These are phyloP conservation scores for Echinometra lucunter DNA, from an alignment of 53 echinoderm and acorn worm species.

Conservation along the genomic window DNA sequence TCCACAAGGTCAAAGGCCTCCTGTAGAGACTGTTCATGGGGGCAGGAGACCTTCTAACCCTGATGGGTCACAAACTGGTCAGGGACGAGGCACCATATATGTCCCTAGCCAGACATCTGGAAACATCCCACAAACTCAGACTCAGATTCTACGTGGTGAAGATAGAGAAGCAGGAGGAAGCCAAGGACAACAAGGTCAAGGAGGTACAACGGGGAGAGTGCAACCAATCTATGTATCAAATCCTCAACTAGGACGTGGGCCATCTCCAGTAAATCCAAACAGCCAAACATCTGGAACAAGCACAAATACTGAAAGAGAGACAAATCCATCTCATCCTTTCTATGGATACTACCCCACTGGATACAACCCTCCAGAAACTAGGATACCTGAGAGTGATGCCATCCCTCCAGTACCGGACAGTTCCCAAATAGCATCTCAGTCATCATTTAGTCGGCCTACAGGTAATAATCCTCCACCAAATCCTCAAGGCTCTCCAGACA, in stretches of 20 bases:
- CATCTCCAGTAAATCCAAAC: background rate
- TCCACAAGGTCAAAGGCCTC: background rate
- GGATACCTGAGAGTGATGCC: constrained; percentile 13
- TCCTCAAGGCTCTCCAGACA: background rate
- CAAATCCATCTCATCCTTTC: constrained; percentile 21
- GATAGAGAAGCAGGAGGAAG: constrained; percentile 38
- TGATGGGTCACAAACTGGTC: background rate
- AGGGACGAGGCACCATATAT: constrained; percentile 16
- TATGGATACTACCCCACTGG: constrained; percentile 57
- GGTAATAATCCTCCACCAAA: constrained; percentile 34
- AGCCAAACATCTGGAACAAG: background rate
- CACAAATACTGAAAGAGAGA: background rate
- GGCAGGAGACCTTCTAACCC: background rate
- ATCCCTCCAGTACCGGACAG: constrained; percentile 30
- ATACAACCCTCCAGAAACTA: constrained; percentile 52
- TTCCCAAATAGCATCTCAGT: constrained; percentile 40
- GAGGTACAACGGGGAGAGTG: background rate
- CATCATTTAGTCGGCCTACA: constrained; percentile 48
- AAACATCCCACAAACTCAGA: constrained; percentile 9
- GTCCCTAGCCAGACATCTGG: constrained; percentile 44
- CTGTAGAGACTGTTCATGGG: background rate
- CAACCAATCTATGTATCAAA: constrained; percentile 29
- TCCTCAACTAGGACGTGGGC: constrained; percentile 40
- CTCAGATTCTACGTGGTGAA: constrained; percentile 5
- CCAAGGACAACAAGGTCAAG: constrained; percentile 10